Evolutionary conservation across 2,888 invertebrate species (phyloP), one percentile per base, ranked within the genome.

Genomic region (Drosophila colorata): DNA sequence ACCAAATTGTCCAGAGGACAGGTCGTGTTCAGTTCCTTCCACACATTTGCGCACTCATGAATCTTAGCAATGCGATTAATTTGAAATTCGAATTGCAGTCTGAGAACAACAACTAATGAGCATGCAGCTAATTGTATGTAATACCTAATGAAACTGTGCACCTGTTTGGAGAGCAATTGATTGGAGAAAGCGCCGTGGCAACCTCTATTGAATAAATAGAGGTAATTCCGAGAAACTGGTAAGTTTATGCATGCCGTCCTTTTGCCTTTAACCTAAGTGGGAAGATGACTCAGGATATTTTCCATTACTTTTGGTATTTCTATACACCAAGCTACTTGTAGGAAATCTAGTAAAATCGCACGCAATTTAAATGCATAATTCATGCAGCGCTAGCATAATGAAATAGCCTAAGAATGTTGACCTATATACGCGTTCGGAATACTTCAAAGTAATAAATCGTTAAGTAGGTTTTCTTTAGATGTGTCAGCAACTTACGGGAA

Each of bases 1-100:
- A 69, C 18, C 61, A 38, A 49, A 38, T 41, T 28, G 18, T 52
- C 47, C 48, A 57, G 52, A 46, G 65, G 44, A 57, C 64, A 52
- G 23, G 40, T 60, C 47, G 61, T 20, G 43, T 37, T 67, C 28
- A 52, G 56, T 61, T 60, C 13, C 7, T 35, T 38, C 20, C 33
- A 20, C 44, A 46, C 35, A 53, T 38, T 60, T 41, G 49, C 46
- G 64, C 40, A 41, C 33, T 55, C 53, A 37, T 23, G 55, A 16
- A 13, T 18, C 13, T 51, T 2, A 13, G 9, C 25, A 43, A 44
- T 61, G 33, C 33, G 33, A 31, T 38, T 20, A 9, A 49, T 7
- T 16, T 47, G 1, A 48, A 20, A 16, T 23, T 14, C 6, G 2
- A 25, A 35, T 25, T 46, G 51, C 31, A 37, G 33, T 11, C 18